phyloP scores from a whole-genome alignment of 1,140 invertebrate species.

The Ptiloglossa arizonensis region DNA sequence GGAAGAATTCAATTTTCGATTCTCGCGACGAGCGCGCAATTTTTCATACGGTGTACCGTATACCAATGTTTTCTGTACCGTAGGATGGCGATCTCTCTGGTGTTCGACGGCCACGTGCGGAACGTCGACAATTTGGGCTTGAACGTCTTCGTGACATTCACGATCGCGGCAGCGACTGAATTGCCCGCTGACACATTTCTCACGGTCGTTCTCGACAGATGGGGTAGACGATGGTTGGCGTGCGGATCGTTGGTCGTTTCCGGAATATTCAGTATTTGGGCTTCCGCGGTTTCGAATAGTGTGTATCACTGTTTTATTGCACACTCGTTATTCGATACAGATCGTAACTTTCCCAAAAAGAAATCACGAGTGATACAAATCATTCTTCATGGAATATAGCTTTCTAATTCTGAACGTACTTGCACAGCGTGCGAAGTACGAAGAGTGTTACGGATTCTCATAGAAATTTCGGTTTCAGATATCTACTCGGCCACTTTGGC shows the following conservation, averaged over 20 bases:
- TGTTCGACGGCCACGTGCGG: slow-evolving; percentile 93
- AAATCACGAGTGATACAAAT: neutral
- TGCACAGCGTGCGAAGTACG: too few relatives aligned
- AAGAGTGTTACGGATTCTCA: too few relatives aligned
- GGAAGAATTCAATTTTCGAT: neutral
- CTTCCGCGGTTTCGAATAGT: slow-evolving; percentile 87
- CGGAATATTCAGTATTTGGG: slow-evolving; percentile 90
- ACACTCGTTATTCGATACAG: neutral
- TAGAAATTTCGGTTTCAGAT: slow-evolving; percentile 77
- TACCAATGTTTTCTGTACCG: slow-evolving; percentile 25
- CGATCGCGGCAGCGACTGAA: slow-evolving; percentile 90
- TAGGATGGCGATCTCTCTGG: slow-evolving; percentile 91
- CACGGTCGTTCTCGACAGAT: slow-evolving; percentile 89
- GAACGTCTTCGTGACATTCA: slow-evolving; percentile 92
- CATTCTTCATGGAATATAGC: too few relatives aligned
- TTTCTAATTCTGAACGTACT: too few relatives aligned
- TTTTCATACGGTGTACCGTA: neutral
- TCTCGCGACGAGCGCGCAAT: neutral
- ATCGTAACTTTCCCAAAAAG: neutral
- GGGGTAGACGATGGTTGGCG: slow-evolving; percentile 92
- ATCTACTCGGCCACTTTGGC: slow-evolving; percentile 87
- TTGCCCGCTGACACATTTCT: slow-evolving; percentile 92
- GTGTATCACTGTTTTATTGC: slow-evolving; percentile 59
- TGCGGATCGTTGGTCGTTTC: slow-evolving; percentile 90
- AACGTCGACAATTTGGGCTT: slow-evolving; percentile 91